Percentiles rank a stretch among this genome's conserved stretches.
Conservation (phyloP, 2,113 vertebrate species). For the Todiramphus saurophagus region DNA sequence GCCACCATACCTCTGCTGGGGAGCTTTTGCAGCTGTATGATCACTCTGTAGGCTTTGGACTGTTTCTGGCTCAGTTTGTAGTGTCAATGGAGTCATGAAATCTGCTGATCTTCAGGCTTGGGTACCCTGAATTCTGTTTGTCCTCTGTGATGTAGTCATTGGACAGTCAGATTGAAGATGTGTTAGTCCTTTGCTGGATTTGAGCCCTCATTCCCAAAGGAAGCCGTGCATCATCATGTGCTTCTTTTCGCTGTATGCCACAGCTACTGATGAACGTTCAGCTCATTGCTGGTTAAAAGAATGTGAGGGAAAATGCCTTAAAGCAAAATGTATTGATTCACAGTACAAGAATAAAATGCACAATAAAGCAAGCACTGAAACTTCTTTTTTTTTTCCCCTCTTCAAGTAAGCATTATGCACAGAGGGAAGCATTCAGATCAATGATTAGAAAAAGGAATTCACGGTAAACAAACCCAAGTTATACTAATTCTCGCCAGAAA, state of each 20-base stretch:
- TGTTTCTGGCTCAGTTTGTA: not conserved
- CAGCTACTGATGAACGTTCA: not conserved
- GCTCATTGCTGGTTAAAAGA: not conserved
- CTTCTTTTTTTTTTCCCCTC: not conserved
- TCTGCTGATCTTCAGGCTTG: not conserved
- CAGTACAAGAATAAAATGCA: not conserved
- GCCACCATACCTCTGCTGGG: fast-evolving
- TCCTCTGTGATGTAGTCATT: not conserved
- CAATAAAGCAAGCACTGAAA: not conserved
- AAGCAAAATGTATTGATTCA: not conserved
- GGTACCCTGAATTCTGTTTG: not conserved
- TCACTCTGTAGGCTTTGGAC: not conserved
- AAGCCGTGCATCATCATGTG: not conserved
- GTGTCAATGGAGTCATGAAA: not conserved
- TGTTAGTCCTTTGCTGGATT: not conserved
- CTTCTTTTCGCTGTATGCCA: not conserved
- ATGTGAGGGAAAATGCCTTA: not conserved
- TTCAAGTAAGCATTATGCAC: not conserved
- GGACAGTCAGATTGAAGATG: not conserved
- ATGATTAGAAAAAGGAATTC: not conserved
- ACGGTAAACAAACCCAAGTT: not conserved
- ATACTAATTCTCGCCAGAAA: not conserved
- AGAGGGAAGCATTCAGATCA: not conserved
- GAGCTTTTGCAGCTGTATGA: not conserved
- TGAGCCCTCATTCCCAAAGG: not conserved